Percentiles rank a stretch among this genome's conserved stretches.
Evolutionary conservation across 2,888 invertebrate genomes (phyloP).

Genomic region (Mamestra brassicae): DNA sequence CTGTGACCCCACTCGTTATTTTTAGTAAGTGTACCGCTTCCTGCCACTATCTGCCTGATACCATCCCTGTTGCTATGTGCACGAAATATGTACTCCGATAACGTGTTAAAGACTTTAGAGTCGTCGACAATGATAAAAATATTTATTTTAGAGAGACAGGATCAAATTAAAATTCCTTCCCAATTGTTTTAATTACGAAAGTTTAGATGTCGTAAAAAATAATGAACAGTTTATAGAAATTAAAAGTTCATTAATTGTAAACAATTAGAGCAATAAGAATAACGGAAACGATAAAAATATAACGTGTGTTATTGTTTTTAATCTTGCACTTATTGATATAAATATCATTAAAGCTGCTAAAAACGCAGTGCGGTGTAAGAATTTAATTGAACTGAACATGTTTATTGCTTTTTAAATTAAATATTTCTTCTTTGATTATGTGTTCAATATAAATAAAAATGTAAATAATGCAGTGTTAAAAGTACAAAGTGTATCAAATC

Average conservation of each 20-base stretch:
- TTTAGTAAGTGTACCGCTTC: slow-evolving; percentile 73
- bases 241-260: not conserved
- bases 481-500: not conserved
- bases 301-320: slow-evolving; percentile 20
- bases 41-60: slow-evolving; percentile 66
- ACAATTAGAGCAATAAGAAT: slow-evolving; percentile 14
- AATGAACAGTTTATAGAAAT: not conserved
- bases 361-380: not conserved
- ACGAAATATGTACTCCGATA: slow-evolving; percentile 61
- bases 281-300: slow-evolving; percentile 17
- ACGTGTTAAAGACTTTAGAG: slow-evolving; percentile 44
- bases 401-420: not conserved
- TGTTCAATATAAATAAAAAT: not conserved
- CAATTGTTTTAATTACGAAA: not conserved
- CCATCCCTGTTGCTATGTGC: slow-evolving; percentile 81
- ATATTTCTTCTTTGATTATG: not conserved
- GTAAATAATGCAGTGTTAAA: not conserved
- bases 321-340: slow-evolving; percentile 19
- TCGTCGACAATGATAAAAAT: slow-evolving; percentile 5
- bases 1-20: slow-evolving; percentile 75
- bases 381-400: slow-evolving; percentile 7
- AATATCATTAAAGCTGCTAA: slow-evolving; percentile 9
- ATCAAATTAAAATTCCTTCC: not conserved
- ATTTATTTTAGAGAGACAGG: not conserved
- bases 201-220: not conserved